Percentiles rank a stretch among this genome's conserved stretches.
phyloP scores from a whole-genome alignment of 1,140 invertebrate genomes.

The Patella vulgata region DNA sequence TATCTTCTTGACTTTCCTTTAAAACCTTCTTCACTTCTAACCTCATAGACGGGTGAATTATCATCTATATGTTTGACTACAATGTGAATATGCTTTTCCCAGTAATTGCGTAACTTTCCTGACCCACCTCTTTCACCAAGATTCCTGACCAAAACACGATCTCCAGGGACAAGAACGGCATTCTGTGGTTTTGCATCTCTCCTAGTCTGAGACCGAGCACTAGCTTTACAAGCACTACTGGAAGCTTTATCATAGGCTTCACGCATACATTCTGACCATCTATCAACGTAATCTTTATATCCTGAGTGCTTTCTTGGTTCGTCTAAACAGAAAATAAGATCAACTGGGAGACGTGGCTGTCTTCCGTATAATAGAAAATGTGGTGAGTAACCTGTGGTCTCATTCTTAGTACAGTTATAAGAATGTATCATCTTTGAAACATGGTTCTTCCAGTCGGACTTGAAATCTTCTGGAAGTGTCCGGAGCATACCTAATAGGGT shows the following conservation, averaged over 20 bases:
- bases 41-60: slow-evolving; percentile 32
- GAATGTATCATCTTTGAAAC: slow-evolving; percentile 5
- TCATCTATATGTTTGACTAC: slow-evolving; percentile 14
- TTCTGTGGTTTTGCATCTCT: not conserved
- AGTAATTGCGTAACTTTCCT: slow-evolving; percentile 30
- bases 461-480: slow-evolving; percentile 8
- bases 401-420: slow-evolving; percentile 11
- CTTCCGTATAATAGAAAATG: slow-evolving; percentile 10
- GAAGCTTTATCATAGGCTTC: slow-evolving; percentile 9
- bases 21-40: slow-evolving; percentile 14
- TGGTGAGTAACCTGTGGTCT: slow-evolving; percentile 11
- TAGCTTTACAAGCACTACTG: not conserved
- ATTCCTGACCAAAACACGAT: slow-evolving; percentile 35
- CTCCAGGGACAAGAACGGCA: slow-evolving; percentile 19
- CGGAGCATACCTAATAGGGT: slow-evolving; percentile 22
- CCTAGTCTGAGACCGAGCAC: not conserved
- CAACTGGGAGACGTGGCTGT: not conserved
- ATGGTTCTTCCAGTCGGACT: slow-evolving; percentile 20
- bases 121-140: slow-evolving; percentile 28
- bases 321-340: not conserved
- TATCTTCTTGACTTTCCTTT: slow-evolving; percentile 2
- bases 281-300: slow-evolving; percentile 10
- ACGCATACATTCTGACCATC: slow-evolving; percentile 13
- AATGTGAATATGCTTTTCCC: slow-evolving; percentile 24
- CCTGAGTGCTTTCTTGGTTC: not conserved